These are phyloP conservation scores for Clinocottus analis DNA, from an alignment of 2,113 vertebrate genomes.

Conservation along the genomic window DNA sequence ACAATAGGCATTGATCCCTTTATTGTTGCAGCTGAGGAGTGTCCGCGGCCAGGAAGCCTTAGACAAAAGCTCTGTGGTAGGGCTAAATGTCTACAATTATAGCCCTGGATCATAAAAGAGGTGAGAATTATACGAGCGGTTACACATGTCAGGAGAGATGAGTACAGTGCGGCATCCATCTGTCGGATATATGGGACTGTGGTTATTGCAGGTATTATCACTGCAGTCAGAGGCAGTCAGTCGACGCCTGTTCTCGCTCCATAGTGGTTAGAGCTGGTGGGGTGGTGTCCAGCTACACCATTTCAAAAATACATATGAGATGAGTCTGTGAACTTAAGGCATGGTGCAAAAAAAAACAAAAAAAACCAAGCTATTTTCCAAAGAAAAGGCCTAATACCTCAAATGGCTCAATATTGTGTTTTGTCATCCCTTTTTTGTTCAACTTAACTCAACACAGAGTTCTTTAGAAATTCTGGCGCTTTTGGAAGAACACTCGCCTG, in stretches of 20 bases:
- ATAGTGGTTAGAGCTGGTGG: slow-evolving; percentile 42
- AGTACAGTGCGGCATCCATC: slow-evolving; percentile 56
- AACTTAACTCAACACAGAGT: not conserved
- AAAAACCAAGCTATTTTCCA: slow-evolving; percentile 35
- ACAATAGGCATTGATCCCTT: slow-evolving; percentile 65
- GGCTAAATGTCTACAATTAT: slow-evolving; percentile 70
- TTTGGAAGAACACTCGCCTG: slow-evolving; percentile 5
- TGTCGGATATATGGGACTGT: slow-evolving; percentile 56
- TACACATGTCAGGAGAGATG: slow-evolving; percentile 57
- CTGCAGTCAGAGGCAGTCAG: slow-evolving; percentile 46
- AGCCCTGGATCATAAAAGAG: slow-evolving; percentile 55
- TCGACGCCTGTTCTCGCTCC: slow-evolving; percentile 55
- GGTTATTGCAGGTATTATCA: slow-evolving; percentile 68
- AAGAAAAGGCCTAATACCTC: slow-evolving; percentile 15
- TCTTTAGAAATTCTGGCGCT: not conserved
- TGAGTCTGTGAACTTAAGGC: slow-evolving; percentile 23
- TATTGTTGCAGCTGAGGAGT: slow-evolving; percentile 78
- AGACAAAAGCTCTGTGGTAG: slow-evolving; percentile 68
- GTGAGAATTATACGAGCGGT: slow-evolving; percentile 45
- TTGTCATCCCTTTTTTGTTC: slow-evolving; percentile 18
- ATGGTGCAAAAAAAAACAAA: not conserved
- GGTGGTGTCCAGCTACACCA: slow-evolving; percentile 19
- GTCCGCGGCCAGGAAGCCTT: slow-evolving; percentile 50
- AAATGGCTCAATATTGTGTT: slow-evolving; percentile 29
- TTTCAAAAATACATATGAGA: slow-evolving; percentile 43